These are phyloP conservation scores for Diachasma alloeum DNA, from an alignment of 1,140 invertebrate species.

Conservation along the genomic window DNA sequence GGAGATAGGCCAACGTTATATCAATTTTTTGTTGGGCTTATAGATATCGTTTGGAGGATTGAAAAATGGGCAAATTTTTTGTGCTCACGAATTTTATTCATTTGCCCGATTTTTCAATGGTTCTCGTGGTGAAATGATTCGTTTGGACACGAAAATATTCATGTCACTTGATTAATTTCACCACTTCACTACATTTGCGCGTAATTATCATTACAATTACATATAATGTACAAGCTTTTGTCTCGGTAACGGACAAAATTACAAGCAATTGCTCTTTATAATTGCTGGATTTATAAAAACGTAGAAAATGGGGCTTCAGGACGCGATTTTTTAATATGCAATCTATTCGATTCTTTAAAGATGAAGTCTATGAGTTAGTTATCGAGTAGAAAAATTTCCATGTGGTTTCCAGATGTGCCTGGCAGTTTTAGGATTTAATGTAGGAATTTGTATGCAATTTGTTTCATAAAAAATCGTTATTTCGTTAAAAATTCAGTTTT, in stretches of 20 bases:
- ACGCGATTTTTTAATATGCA: background rate
- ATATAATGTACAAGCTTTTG: constrained; percentile 6
- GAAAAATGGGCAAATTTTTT: background rate
- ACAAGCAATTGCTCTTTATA: background rate
- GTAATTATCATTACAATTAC: background rate
- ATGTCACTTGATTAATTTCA: background rate
- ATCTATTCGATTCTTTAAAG: too few relatives aligned
- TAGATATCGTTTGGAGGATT: background rate
- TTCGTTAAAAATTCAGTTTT: background rate
- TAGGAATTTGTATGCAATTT: background rate
- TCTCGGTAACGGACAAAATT: background rate
- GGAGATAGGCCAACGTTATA: constrained; percentile 3
- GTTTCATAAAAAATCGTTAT: background rate
- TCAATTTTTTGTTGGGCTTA: background rate
- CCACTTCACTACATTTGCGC: background rate
- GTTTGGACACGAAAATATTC: background rate
- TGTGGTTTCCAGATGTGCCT: background rate
- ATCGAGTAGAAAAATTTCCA: background rate
- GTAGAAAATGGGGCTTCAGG: background rate
- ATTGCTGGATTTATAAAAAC: background rate
- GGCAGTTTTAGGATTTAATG: background rate
- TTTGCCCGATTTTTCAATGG: background rate
- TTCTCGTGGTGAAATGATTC: background rate
- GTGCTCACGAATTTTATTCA: background rate
- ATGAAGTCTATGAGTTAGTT: background rate